Evolutionary conservation across 2,888 invertebrate genomes (phyloP).

Genomic region (Hanleya hanleyi): DNA sequence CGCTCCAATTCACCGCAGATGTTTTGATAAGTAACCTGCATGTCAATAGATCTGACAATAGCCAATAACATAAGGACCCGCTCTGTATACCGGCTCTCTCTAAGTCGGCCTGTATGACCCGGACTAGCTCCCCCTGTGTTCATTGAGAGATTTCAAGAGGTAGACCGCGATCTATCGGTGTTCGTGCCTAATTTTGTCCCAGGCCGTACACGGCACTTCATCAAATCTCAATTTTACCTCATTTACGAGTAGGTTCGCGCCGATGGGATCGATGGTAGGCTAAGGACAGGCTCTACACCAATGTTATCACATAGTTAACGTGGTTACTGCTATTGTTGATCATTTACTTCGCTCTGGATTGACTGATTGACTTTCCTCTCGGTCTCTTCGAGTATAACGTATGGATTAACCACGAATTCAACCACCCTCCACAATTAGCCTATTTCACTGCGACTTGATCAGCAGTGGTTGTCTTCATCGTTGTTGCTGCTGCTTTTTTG

Average conservation of each 20-base stretch:
- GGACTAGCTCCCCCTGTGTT: too few species aligned
- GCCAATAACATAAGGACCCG: neutral
- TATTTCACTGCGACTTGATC: too few species aligned
- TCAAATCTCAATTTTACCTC: slow-evolving; percentile 2
- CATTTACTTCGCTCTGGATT: too few species aligned
- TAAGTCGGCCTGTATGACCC: too few species aligned
- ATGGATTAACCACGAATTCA: too few species aligned
- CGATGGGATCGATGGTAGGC: neutral
- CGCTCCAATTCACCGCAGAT: neutral
- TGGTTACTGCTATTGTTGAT: too few species aligned
- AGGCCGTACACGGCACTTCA: neutral
- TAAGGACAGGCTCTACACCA: neutral
- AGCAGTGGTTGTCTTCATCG: too few species aligned
- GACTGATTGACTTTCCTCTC: too few species aligned
- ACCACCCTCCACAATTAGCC: too few species aligned
- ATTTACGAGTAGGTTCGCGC: neutral
- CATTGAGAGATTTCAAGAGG: too few species aligned
- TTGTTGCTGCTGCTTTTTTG: too few species aligned
- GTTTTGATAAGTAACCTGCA: neutral
- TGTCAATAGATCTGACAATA: neutral
- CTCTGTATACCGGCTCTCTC: neutral
- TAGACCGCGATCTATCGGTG: neutral
- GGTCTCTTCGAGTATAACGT: too few species aligned
- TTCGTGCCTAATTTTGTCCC: neutral
- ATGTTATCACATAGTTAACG: neutral